A percentile compares a stretch with the other conserved stretches of the same genome.
phyloP scores from a whole-genome alignment of 2,888 invertebrate genomes.

The Brenthis daphne region DNA sequence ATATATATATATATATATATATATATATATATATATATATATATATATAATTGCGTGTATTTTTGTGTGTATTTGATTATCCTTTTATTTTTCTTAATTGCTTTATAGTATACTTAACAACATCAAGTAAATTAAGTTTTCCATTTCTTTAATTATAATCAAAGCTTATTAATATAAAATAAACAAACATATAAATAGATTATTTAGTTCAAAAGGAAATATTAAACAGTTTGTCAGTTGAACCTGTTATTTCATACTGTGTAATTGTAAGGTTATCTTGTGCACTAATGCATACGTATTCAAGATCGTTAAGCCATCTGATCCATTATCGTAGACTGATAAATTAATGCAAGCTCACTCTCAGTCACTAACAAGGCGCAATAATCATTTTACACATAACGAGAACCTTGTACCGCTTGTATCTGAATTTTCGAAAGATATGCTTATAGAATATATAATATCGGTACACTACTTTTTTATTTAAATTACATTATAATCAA shows the following conservation, averaged over 20 bases:
- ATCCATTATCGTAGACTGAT: slow-evolving; percentile 36
- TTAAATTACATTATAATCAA: too few relatives aligned
- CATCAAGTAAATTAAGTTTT: neutral
- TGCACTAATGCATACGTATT: slow-evolving; percentile 16
- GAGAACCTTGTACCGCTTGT: neutral
- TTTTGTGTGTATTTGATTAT: too few relatives aligned
- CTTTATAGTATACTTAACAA: neutral
- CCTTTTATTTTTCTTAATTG: too few relatives aligned
- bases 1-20: too few relatives aligned
- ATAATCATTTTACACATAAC: slow-evolving; percentile 20
- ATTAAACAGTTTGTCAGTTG: slow-evolving; percentile 10
- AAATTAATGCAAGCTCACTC: slow-evolving; percentile 35
- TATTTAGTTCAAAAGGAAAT: slow-evolving; percentile 16
- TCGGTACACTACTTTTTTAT: too few relatives aligned
- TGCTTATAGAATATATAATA: neutral
- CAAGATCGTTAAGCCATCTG: slow-evolving; percentile 31
- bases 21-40: too few relatives aligned
- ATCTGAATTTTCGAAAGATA: neutral
- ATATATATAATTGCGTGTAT: too few relatives aligned
- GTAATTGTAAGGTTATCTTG: slow-evolving; percentile 17
- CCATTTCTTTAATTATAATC: neutral
- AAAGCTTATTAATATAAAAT: slow-evolving; percentile 8
- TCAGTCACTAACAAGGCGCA: slow-evolving; percentile 23
- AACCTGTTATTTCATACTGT: slow-evolving; percentile 11
- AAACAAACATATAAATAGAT: slow-evolving; percentile 1